Conservation (phyloP, 1,140 invertebrate genomes). For the Globodera ellingtonae region DNA sequence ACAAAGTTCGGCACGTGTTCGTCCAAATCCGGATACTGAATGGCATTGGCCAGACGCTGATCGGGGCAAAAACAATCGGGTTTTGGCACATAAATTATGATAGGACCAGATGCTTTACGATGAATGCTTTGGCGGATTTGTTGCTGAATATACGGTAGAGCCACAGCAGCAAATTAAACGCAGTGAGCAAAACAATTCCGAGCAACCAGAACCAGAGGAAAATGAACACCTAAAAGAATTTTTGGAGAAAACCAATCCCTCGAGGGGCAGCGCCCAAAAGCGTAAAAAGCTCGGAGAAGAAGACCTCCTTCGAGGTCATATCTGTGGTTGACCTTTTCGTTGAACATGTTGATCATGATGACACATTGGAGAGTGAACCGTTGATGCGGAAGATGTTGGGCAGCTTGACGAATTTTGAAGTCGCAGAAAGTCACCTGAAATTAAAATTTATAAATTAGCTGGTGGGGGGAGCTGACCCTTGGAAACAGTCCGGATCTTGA, state of each 20-base stretch:
- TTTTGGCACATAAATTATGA: no score
- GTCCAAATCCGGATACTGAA: background rate
- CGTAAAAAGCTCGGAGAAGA: no score
- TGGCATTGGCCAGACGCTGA: background rate
- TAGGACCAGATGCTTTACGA: background rate
- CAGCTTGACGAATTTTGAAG: slow-evolving; percentile 24
- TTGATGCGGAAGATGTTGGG: slow-evolving; percentile 2
- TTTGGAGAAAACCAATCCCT: background rate
- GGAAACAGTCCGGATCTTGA: slow-evolving; percentile 66
- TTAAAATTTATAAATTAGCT: background rate
- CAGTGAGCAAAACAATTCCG: background rate
- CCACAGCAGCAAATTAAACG: slow-evolving; percentile 18
- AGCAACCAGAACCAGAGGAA: slow-evolving; percentile 31
- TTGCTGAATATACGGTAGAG: slow-evolving; percentile 15
- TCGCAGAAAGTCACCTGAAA: slow-evolving; percentile 24
- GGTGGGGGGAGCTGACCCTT: slow-evolving; percentile 55
- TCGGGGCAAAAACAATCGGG: background rate
- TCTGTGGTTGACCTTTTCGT: slow-evolving; percentile 9
- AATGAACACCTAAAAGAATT: slow-evolving; percentile 3
- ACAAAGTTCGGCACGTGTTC: slow-evolving; percentile 7
- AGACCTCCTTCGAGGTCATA: no score
- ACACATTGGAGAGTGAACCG: slow-evolving; percentile 25
- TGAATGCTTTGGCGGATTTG: slow-evolving; percentile 7
- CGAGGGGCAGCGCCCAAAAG: background rate
- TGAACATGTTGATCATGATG: slow-evolving; percentile 31